phyloP scores from a whole-genome alignment of 2,888 invertebrate genomes.

The Acrocera orbiculus region DNA sequence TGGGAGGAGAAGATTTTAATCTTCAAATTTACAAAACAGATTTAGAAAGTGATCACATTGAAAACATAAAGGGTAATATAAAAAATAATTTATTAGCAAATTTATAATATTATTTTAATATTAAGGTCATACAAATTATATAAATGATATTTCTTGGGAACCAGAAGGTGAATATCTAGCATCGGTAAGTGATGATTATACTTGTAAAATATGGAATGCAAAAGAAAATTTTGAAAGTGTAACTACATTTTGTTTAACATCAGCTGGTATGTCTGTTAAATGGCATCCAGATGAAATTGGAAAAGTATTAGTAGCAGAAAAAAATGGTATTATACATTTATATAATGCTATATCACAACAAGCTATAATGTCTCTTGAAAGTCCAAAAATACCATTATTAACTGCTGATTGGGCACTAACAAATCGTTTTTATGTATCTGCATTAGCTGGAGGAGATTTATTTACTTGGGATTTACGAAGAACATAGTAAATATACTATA shows the following conservation, averaged over 20 bases:
- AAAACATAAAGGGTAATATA: no score
- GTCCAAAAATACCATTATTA: conserved; percentile 41
- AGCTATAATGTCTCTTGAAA: conserved; percentile 46
- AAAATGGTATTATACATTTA: conserved; percentile 52
- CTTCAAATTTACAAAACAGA: conserved; percentile 39
- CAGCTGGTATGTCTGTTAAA: conserved; percentile 46
- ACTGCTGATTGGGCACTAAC: conserved; percentile 53
- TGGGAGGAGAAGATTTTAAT: conserved; percentile 39
- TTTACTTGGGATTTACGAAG: conserved; percentile 49
- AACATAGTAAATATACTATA: conserved; percentile 35
- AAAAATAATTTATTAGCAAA: no score
- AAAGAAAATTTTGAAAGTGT: conserved; percentile 35
- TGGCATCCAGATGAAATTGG: conserved; percentile 52
- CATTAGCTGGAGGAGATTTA: conserved; percentile 46
- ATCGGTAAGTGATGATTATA: conserved; percentile 60
- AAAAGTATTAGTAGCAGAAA: conserved; percentile 58
- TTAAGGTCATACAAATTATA: conserved; percentile 45
- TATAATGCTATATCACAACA: conserved; percentile 51
- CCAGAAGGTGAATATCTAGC: conserved; percentile 48
- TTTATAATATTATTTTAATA: no score
- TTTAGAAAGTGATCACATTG: conserved; percentile 33
- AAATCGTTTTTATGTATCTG: conserved; percentile 38
- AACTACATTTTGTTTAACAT: conserved; percentile 42
- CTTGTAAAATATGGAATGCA: conserved; percentile 48
- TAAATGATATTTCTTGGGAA: conserved; percentile 53